Conservation (phyloP, 1,140 invertebrate species). For the Drosophila micromelanica region DNA sequence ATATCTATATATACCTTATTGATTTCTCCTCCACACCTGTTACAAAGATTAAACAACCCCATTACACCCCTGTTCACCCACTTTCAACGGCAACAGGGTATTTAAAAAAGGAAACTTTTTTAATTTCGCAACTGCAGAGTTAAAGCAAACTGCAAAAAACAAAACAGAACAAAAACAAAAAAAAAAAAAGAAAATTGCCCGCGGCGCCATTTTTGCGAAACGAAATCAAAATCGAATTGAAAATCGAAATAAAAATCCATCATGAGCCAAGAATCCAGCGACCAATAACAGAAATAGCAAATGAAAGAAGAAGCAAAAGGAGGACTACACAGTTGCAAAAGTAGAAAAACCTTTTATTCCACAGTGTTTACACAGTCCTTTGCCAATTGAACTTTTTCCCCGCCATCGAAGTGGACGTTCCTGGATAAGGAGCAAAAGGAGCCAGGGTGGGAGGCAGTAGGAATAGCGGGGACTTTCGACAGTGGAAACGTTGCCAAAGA, state of each 20-base stretch:
- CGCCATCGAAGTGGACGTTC: constrained; percentile 35
- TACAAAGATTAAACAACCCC: neutral
- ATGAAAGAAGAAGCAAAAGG: constrained; percentile 31
- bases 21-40: neutral
- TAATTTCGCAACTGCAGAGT: constrained; percentile 64
- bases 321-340: constrained; percentile 58
- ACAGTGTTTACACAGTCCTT: constrained; percentile 80
- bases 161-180: constrained; percentile 1
- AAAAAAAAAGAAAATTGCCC: constrained; percentile 24
- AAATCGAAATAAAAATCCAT: constrained; percentile 36
- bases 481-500: constrained; percentile 44
- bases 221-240: constrained; percentile 45
- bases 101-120: constrained; percentile 63
- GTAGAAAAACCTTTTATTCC: constrained; percentile 84
- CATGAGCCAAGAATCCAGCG: constrained; percentile 24
- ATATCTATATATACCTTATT: no score
- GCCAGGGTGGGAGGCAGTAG: neutral
- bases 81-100: neutral
- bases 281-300: constrained; percentile 36
- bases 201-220: constrained; percentile 56
- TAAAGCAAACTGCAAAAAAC: constrained; percentile 24
- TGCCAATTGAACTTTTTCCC: constrained; percentile 80
- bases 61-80: neutral
- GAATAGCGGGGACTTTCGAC: neutral
- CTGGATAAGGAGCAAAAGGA: neutral